Base-by-base conservation (phyloP, 1,140 invertebrate species). In the Euwallacea fornicatus region DNA sequence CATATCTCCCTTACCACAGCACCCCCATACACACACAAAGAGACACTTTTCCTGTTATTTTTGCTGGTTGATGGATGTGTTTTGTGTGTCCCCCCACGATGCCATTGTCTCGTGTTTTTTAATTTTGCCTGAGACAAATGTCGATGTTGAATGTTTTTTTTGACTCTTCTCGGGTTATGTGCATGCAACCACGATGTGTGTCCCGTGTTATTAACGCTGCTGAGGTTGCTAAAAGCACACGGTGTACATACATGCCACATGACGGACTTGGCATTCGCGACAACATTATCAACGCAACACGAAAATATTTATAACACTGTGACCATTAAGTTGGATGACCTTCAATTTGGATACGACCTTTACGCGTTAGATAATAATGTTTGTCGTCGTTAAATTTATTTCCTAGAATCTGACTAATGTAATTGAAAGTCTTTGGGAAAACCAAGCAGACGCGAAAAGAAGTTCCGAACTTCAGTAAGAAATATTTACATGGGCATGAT, bases 281-380 rank as follows among this genome's bases (percentile, higher is more conserved):
- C 3, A 58, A 58, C 21, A 61, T 42, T 16, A 58, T 58, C 55
- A 61, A 50, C 46, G 42, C 6, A 61, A 42, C 9, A 43, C n/a
- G 61, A 63, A 63, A 63, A 63, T 63, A 63, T 63, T 47, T 63
- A 50, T 63, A 47, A 15, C 9, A 50, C 47, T 46, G 15, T 33
- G 42, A 16, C 61, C 41, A 61, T 41, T 61, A 61, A n/a, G 42
- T 13, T 46, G 13, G 65, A 58, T 46, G 65, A 58, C 65, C 65
- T 67, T 67, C 53, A 58, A 13, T 58, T 58, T 46, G 21, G 10
- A 59, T 15, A 44, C 65, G 65, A 67, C 65, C 65, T 67, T 67
- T 58, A 67, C 55, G 42, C 65, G 55, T 58, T 67, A 56, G 65
- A 67, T 67, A 67, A 67, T 56, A 15, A 41, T 66, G 43, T 46